These are phyloP conservation scores for Drosophila cracens DNA, from an alignment of 2,888 invertebrate genomes.

Conservation along the genomic window DNA sequence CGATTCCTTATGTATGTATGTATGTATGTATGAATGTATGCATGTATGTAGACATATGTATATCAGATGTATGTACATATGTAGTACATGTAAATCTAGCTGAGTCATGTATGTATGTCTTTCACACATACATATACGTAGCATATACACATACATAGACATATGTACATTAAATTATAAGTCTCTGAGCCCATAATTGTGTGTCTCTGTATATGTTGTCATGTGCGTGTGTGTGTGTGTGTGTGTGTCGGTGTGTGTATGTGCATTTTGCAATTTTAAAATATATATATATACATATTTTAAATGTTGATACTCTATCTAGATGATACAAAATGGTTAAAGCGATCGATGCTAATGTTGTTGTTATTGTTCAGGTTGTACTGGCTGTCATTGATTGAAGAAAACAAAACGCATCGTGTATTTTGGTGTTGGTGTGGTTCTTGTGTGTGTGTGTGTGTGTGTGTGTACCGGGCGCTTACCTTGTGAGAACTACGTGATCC, in stretches of 20 bases:
- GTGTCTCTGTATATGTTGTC: not conserved
- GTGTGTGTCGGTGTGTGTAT: not conserved
- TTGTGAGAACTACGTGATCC: slow-evolving; percentile 96
- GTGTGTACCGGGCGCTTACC: slow-evolving; percentile 81
- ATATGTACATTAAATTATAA: slow-evolving; percentile 1
- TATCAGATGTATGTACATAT: not conserved
- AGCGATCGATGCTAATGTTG: slow-evolving; percentile 26
- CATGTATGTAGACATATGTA: not conserved
- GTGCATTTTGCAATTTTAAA: slow-evolving; percentile 13
- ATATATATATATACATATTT: slow-evolving; percentile 2
- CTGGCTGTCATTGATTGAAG: slow-evolving; percentile 53
- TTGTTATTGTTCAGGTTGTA: slow-evolving; percentile 53
- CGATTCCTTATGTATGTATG: not conserved
- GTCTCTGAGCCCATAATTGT: slow-evolving; percentile 9
- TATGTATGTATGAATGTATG: not conserved
- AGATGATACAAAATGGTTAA: slow-evolving; percentile 47
- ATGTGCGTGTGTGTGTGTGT: not conserved
- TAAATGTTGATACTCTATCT: slow-evolving; percentile 19
- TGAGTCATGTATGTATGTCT: slow-evolving; percentile 3
- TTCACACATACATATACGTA: not conserved
- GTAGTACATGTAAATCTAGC: not conserved
- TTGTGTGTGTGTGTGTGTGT: slow-evolving; percentile 8
- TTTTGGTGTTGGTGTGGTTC: not conserved
- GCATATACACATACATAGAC: not conserved
- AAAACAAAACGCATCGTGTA: slow-evolving; percentile 35